Base-by-base conservation (phyloP, 2,888 invertebrate genomes). In the Hedychridium roseum region DNA sequence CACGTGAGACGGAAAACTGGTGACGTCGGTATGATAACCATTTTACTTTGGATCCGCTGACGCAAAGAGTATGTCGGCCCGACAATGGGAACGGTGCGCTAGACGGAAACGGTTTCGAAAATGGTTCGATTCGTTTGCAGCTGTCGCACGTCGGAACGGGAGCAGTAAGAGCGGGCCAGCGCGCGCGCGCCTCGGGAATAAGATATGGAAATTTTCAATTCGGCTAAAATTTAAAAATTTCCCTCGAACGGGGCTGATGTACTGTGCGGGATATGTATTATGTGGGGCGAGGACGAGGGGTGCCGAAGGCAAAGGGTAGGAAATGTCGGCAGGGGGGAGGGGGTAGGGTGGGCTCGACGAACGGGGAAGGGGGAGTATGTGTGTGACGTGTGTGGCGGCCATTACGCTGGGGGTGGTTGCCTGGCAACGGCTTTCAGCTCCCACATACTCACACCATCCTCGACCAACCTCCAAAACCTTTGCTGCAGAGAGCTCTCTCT, bases 351-450 rank as follows among this genome's bases (percentile, higher is more conserved):
- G 54, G 61, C n/a, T n/a, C n/a, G 69, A 68, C 57, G 66, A 30
- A 37, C 57, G 61, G 55, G 54, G 47, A 63, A 55, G 60, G 54
- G 64, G 68, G 73, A 63, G 71, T 70, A 70, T 72, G 73, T 70
- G 70, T 68, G 68, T 66, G 70, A 60, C 55, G 41, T 70, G 70
- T 65, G 68, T 69, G 69, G 71, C 68, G 54, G 58, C 54, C 53
- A 58, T 54, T 58, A 58, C 61, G 65, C 57, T 11, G 36, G 36
- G 36, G 36, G 36, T 58, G 61, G 77, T 76, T 76, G 76, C 76
- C 68, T 68, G 65, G 77, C 76, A 75, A 76, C 75, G 66, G 67
- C 74, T 69, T 67, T 67, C 71, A 57, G 66, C 64, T 67, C 68
- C 63, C 67, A 68, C 71, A 67, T 66, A 69, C 68, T 64, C 66